Evolutionary conservation across 2,113 vertebrate genomes (phyloP).

Genomic region (Psettodes erumei): DNA sequence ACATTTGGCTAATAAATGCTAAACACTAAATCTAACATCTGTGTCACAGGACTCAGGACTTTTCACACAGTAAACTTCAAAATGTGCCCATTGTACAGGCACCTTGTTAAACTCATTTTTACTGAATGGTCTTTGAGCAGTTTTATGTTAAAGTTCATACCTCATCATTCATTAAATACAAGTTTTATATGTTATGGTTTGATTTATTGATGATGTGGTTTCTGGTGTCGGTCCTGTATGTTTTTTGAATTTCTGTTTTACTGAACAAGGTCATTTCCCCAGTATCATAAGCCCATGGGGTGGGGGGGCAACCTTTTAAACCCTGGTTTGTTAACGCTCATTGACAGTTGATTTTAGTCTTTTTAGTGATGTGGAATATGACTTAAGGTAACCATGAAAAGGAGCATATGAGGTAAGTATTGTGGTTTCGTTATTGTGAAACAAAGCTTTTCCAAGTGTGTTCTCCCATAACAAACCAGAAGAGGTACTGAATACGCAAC

Average conservation of each 20-base stretch:
- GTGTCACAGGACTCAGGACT: constrained; percentile 7
- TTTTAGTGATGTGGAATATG: constrained; percentile 11
- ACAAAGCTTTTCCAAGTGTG: constrained; percentile 51
- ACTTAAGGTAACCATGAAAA: constrained; percentile 29
- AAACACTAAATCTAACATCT: constrained; percentile 36
- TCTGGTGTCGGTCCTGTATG: not conserved
- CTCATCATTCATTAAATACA: constrained; percentile 7
- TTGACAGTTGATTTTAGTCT: not conserved
- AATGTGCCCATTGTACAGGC: not conserved
- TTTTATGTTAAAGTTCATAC: not conserved
- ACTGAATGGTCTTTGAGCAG: constrained; percentile 14
- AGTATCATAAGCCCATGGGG: not conserved
- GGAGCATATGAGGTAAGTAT: constrained; percentile 32
- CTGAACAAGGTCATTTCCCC: not conserved
- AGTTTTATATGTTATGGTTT: constrained; percentile 16
- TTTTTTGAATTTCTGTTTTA: not conserved
- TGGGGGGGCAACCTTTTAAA: constrained; percentile 6
- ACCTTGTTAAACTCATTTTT: constrained; percentile 33
- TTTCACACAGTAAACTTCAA: constrained; percentile 15
- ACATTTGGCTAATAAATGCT: constrained; percentile 28
- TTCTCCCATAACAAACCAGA: constrained; percentile 31
- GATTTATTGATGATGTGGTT: constrained; percentile 24
- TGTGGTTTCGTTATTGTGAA: constrained; percentile 51
- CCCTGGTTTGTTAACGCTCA: constrained; percentile 31
- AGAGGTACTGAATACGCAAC: constrained; percentile 47